Conservation (phyloP, 2,888 invertebrate species). For the Ectemnius continuus region DNA sequence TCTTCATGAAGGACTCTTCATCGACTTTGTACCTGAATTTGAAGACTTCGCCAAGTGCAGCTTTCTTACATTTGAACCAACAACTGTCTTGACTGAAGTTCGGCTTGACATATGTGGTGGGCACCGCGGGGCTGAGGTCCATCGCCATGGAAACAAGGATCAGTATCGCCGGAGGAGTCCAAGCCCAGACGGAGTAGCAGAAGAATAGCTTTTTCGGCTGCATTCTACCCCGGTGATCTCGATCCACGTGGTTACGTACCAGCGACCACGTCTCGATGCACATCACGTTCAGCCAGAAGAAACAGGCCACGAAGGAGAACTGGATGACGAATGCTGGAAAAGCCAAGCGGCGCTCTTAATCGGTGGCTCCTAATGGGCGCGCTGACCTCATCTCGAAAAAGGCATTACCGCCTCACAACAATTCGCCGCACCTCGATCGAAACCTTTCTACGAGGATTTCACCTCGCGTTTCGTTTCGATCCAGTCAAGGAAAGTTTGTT, state of each 20-base stretch:
- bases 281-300: slow-evolving; percentile 85
- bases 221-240: slow-evolving; percentile 47
- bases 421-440: neutral
- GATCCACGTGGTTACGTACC: slow-evolving; percentile 72
- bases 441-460: too few relatives aligned
- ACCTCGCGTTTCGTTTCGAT: neutral
- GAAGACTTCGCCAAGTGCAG: neutral
- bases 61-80: slow-evolving; percentile 82
- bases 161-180: slow-evolving; percentile 80
- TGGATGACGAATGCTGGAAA: slow-evolving; percentile 83
- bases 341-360: slow-evolving; percentile 32
- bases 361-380: slow-evolving; percentile 11
- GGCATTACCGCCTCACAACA: neutral
- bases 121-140: slow-evolving; percentile 82
- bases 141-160: slow-evolving; percentile 81
- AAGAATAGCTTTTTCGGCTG: slow-evolving; percentile 75
- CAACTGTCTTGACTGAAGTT: slow-evolving; percentile 81
- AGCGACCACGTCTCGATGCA: slow-evolving; percentile 83
- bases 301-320: slow-evolving; percentile 83
- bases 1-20: neutral
- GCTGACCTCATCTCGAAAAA: slow-evolving; percentile 4
- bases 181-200: slow-evolving; percentile 82
- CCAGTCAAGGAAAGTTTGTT: neutral
- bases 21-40: neutral
- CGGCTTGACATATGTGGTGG: slow-evolving; percentile 81